A percentile compares a stretch with the other conserved stretches of the same genome.
Evolutionary conservation across 2,113 vertebrate species (phyloP).

Genomic region (Melozone crissalis): DNA sequence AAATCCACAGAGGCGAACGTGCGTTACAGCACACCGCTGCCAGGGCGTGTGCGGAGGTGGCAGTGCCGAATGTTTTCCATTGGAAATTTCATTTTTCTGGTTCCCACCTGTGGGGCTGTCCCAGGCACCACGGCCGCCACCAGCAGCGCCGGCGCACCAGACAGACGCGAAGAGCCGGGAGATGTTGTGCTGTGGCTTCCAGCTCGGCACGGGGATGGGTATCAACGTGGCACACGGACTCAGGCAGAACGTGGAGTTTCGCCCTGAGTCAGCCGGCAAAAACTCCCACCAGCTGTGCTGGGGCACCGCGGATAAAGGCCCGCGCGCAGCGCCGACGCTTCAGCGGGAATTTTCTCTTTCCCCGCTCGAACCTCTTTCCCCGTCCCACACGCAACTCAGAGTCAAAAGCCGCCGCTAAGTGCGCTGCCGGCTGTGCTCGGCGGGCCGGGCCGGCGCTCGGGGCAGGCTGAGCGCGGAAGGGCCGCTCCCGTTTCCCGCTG

Average conservation of each 20-base stretch:
- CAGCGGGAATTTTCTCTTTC: neutral
- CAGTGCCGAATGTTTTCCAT: neutral
- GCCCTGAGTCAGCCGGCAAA: neutral
- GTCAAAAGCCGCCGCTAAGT: neutral
- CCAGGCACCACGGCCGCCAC: accelerated
- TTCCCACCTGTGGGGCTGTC: neutral
- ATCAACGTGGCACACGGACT: neutral
- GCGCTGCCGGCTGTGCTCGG: accelerated
- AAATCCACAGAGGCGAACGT: neutral
- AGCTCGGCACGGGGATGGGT: neutral
- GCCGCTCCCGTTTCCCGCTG: neutral
- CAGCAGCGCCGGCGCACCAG: accelerated
- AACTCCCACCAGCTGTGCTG: neutral
- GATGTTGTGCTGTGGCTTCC: accelerated
- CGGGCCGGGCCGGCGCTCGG: neutral
- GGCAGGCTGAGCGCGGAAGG: neutral
- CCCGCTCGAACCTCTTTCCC: neutral
- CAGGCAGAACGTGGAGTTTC: neutral
- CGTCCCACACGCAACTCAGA: neutral
- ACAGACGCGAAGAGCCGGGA: neutral
- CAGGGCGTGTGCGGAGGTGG: neutral
- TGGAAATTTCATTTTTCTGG: neutral
- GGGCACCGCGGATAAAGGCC: neutral
- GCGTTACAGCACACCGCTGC: accelerated
- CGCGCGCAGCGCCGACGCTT: neutral